These are phyloP conservation scores for Camponotus pennsylvanicus DNA, from an alignment of 1,140 invertebrate species.

Conservation along the genomic window DNA sequence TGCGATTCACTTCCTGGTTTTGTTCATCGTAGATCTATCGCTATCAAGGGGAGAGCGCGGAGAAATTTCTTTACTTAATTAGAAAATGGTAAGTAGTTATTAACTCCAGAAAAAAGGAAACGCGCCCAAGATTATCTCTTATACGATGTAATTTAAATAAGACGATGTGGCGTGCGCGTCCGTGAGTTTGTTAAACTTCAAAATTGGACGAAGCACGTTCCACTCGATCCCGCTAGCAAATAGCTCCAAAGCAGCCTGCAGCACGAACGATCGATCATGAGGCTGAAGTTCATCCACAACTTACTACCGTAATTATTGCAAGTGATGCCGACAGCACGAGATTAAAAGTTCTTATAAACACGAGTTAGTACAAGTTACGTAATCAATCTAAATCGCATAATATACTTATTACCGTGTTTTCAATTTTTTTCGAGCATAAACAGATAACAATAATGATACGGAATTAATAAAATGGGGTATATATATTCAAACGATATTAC, in stretches of 20 bases:
- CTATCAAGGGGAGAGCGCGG: background rate
- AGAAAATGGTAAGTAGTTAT: conserved; percentile 57
- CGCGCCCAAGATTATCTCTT: conserved; percentile 44
- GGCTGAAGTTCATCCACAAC: conserved; percentile 63
- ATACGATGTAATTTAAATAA: conserved; percentile 62
- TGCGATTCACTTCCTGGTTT: background rate
- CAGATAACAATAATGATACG: background rate
- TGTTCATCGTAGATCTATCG: conserved; percentile 40
- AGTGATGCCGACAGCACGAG: conserved; percentile 68
- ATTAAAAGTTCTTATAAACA: conserved; percentile 62
- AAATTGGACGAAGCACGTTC: conserved; percentile 67
- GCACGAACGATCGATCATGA: conserved; percentile 67
- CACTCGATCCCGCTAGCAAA: conserved; percentile 68
- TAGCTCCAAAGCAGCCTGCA: conserved; percentile 57
- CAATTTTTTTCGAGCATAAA: conserved; percentile 25
- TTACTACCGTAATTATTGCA: conserved; percentile 73
- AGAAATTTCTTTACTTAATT: conserved; percentile 49
- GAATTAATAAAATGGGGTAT: background rate
- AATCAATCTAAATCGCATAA: conserved; percentile 52
- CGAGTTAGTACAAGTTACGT: conserved; percentile 46
- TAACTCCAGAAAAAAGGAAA: conserved; percentile 39
- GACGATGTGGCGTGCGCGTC: conserved; percentile 58
- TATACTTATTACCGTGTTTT: conserved; percentile 36
- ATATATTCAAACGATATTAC: too few relatives aligned
- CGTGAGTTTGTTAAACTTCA: conserved; percentile 73